Base-by-base conservation (phyloP, 2,888 invertebrate species). In the Drosophila anceps region DNA sequence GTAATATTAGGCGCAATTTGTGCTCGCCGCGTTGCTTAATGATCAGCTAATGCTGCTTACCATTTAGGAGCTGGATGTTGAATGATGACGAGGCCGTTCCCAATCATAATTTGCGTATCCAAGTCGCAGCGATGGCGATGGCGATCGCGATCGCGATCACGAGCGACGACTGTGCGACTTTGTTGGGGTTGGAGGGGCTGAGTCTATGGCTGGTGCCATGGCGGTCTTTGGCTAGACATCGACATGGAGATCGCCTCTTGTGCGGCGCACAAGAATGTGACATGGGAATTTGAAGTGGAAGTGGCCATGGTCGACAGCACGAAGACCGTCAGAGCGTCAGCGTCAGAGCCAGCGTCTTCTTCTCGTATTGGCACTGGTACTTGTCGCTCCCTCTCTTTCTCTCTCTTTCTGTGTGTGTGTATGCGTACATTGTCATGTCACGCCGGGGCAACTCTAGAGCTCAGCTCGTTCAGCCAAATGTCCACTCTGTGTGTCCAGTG, bases 261-360 rank as follows among this genome's bases (percentile, higher is more conserved):
- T 79, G 71, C 74, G 73, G 75, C 72, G 71, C 84, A 78, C 68
- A 77, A 81, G 73, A 85, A 84, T 86, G 85, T 86, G 86, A 81
- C 86, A 84, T 81, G 83, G 71, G 73, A 79, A 81, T 79, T 73
- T 86, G 61, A 84, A 84, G 77, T 78, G 70, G 74, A 73, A 77
- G 73, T 83, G 81, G 74, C 83, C 81, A 67, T 69, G 67, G 81
- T 64, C 76, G 70, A 81, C 79, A 73, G 65, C 71, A 69, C 71
- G 81, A 78, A 72, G 66, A 65, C 64, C 71, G 63, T 73, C 48
- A 50, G 48, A 31, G 48, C 48, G 48, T 31, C 48, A 43, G 43
- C 43, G 20, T 43, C 75, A 43, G 43, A 20, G 20, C 20, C 75
- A 79, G 76, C 70, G 68, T 74, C 69, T 33, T 69, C 77, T 83